Conservation (phyloP, 2,113 vertebrate genomes). For the Centropus unirufus region DNA sequence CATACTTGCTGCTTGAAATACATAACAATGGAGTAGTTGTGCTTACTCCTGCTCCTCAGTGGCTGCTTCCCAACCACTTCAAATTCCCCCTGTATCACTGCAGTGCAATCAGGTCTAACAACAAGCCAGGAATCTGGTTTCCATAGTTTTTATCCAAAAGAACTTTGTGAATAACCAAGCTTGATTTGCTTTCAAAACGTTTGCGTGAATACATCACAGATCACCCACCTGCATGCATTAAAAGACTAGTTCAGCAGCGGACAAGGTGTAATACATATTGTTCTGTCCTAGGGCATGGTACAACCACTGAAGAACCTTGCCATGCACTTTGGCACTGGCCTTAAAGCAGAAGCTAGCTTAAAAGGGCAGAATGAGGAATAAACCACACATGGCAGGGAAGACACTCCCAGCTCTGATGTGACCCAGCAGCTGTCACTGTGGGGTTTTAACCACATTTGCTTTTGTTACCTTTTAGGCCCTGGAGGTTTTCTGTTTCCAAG, state of each 20-base stretch:
- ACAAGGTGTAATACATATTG: accelerated
- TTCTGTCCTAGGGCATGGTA: background rate
- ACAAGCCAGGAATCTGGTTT: background rate
- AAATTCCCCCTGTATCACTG: background rate
- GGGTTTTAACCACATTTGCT: background rate
- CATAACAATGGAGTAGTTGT: background rate
- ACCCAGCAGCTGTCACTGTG: background rate
- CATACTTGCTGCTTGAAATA: background rate
- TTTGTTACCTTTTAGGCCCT: background rate
- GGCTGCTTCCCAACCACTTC: background rate
- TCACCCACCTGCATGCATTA: background rate
- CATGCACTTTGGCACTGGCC: background rate
- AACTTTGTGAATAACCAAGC: background rate
- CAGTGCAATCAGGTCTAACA: background rate
- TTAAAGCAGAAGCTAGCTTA: background rate
- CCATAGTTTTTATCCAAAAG: background rate
- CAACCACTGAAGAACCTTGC: background rate
- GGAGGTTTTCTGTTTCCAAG: background rate
- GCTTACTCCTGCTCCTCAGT: background rate
- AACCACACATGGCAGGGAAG: background rate
- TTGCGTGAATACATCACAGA: accelerated
- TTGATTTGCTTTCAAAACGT: background rate
- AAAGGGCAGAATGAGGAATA: background rate
- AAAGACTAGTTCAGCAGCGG: background rate
- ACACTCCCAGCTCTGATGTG: accelerated